Percentiles rank a stretch among this genome's conserved stretches.
Conservation (phyloP, 2,888 invertebrate genomes). For the Thelaira solivaga region DNA sequence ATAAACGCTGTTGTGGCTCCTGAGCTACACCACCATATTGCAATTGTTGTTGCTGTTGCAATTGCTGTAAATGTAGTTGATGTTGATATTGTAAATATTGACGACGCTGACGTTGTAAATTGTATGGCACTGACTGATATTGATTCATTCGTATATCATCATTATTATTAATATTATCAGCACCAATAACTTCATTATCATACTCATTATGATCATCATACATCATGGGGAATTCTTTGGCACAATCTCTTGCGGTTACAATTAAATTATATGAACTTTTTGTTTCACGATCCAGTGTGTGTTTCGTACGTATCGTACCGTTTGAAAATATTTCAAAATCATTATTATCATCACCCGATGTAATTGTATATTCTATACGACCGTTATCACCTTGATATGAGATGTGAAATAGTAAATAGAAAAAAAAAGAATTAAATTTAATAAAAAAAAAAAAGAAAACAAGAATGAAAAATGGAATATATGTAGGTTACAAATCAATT, state of each 20-base stretch:
- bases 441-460: slow-evolving; percentile 17
- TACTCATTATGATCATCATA: slow-evolving; percentile 41
- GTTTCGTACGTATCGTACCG: slow-evolving; percentile 89
- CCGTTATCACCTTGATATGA: slow-evolving; percentile 88
- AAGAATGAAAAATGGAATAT: no score
- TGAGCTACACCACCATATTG: slow-evolving; percentile 77
- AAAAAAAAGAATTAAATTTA: slow-evolving; percentile 5
- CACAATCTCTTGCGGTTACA: slow-evolving; percentile 91
- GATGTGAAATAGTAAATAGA: slow-evolving; percentile 57
- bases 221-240: slow-evolving; percentile 79
- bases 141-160: slow-evolving; percentile 48
- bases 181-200: slow-evolving; percentile 42
- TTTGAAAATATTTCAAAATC: slow-evolving; percentile 89
- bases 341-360: slow-evolving; percentile 86
- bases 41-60: slow-evolving; percentile 67
- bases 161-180: slow-evolving; percentile 56
- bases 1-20: slow-evolving; percentile 82
- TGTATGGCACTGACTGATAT: slow-evolving; percentile 54
- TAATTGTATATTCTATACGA: slow-evolving; percentile 87
- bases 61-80: slow-evolving; percentile 61
- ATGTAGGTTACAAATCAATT: slow-evolving; percentile 39
- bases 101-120: slow-evolving; percentile 60
- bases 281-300: slow-evolving; percentile 88
- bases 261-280: slow-evolving; percentile 89
- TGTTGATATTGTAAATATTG: slow-evolving; percentile 60